Evolutionary conservation across 1,140 invertebrate genomes (phyloP).

Genomic region (Papilio dardanus): DNA sequence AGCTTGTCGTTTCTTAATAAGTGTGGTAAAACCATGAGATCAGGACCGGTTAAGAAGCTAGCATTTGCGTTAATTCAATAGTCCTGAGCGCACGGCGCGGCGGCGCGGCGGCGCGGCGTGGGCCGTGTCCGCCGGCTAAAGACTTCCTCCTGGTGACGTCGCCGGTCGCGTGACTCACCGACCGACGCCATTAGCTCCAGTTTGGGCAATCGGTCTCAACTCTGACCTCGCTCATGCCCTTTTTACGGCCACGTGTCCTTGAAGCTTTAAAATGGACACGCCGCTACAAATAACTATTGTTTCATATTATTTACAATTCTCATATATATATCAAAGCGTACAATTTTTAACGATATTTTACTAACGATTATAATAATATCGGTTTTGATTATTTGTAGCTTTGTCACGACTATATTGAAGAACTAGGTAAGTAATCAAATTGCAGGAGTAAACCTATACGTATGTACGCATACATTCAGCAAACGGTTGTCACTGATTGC

Average conservation of each 20-base stretch:
- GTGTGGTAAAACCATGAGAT: background rate
- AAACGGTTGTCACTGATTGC: constrained; percentile 47
- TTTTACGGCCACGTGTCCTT: constrained; percentile 37
- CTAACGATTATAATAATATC: background rate
- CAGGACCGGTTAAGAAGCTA: constrained; percentile 3
- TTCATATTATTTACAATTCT: background rate
- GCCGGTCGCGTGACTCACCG: constrained; percentile 68
- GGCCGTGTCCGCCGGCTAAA: constrained; percentile 67
- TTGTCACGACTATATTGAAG: background rate
- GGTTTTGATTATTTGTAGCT: no score
- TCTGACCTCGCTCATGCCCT: constrained; percentile 51
- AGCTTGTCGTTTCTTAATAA: no score
- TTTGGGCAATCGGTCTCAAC: constrained; percentile 45
- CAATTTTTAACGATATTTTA: background rate
- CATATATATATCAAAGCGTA: background rate
- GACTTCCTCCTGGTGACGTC: constrained; percentile 76
- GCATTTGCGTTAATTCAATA: constrained; percentile 45
- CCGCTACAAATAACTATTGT: constrained; percentile 39
- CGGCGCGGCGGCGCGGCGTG: constrained; percentile 64
- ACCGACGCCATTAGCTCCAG: constrained; percentile 45
- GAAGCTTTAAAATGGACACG: constrained; percentile 28
- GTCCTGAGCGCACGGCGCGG: constrained; percentile 62
- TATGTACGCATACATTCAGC: background rate
- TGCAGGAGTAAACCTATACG: background rate
- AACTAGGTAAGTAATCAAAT: background rate